Base-by-base conservation (phyloP, 2,797 vertebrate genomes). In the Australoheros facetus region DNA sequence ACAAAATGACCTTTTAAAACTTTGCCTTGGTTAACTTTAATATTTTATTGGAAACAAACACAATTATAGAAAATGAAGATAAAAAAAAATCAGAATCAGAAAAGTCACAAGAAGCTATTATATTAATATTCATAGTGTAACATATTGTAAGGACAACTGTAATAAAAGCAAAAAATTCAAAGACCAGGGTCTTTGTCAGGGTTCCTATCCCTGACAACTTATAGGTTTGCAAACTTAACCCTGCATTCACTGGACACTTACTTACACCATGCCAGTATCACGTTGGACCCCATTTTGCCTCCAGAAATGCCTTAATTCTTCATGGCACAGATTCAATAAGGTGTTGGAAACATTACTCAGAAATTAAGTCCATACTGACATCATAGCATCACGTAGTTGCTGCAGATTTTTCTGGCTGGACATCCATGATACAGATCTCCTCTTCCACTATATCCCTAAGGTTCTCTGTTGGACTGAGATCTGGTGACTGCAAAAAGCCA, bases 1-100 rank as follows among this genome's bases (percentile, higher is more conserved):
- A 60, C 53, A 56, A 39, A 51, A 7, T 7, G 0, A 53, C 16
- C 30, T 54, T 51, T 54, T 37, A 71, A 30, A 1, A 34, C 13
- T 71, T 2, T 23, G 30, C 32, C 42, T 14, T 37, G 7, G 58
- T 60, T 66, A 28, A 66, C 23, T 19, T 19, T 51, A 69, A 69
- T 13, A 51, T 69, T 69, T 51, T 30, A 30, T 69, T 69, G 26
- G 16, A 48, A 69, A 69, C 23, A 69, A 69, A 69, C 42, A 66
- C 23, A 48, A 69, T 69, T 11, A 51, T 13, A 69, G 42, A 69
- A 69, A 13, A 11, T n/a, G 62, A 12, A 8, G 3, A 30, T 42
- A 5, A 30, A 32, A 32, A 32, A 32, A 32, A 45, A 51, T 69
- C 62, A 51, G 62, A 69, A 69, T 30, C 17, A 51, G 23, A 51